These are phyloP conservation scores for Saxidomus purpurata DNA, from an alignment of 1,140 invertebrate species.

Conservation along the genomic window DNA sequence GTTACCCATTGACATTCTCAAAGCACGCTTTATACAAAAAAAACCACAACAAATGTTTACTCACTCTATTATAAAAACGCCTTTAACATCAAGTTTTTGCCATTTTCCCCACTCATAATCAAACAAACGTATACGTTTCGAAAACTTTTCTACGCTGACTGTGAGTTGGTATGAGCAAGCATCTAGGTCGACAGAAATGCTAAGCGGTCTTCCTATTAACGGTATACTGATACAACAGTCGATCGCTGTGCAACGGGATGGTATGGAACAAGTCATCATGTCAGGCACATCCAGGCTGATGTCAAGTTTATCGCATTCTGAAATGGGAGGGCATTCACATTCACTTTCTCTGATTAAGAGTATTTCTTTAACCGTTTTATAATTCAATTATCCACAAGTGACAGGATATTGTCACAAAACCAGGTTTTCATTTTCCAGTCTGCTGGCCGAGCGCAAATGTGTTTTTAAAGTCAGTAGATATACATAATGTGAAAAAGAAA, in stretches of 20 bases:
- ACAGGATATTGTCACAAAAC: too few species aligned
- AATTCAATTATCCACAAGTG: too few species aligned
- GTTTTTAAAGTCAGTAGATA: too few species aligned
- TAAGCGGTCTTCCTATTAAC: slow-evolving; percentile 6
- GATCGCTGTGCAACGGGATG: slow-evolving; percentile 44
- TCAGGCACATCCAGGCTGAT: neutral
- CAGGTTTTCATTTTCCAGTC: too few species aligned
- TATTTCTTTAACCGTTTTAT: too few species aligned
- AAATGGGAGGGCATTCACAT: neutral
- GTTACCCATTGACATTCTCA: too few species aligned
- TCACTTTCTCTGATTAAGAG: neutral
- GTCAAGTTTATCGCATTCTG: slow-evolving; percentile 1
- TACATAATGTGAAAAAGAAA: too few species aligned
- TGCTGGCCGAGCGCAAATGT: too few species aligned
- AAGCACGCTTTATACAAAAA: too few species aligned
- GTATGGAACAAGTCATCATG: slow-evolving; percentile 32
- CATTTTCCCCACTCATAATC: slow-evolving; percentile 50
- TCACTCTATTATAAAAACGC: slow-evolving; percentile 45
- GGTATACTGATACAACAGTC: slow-evolving; percentile 43
- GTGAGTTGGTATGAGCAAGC: slow-evolving; percentile 31
- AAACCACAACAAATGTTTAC: too few species aligned
- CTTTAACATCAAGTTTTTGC: slow-evolving; percentile 20
- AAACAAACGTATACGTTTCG: slow-evolving; percentile 11
- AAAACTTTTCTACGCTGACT: slow-evolving; percentile 14
- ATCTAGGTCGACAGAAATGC: slow-evolving; percentile 8